Base-by-base conservation (phyloP, 2,888 invertebrate species). In the Digitonthophagus gazella region DNA sequence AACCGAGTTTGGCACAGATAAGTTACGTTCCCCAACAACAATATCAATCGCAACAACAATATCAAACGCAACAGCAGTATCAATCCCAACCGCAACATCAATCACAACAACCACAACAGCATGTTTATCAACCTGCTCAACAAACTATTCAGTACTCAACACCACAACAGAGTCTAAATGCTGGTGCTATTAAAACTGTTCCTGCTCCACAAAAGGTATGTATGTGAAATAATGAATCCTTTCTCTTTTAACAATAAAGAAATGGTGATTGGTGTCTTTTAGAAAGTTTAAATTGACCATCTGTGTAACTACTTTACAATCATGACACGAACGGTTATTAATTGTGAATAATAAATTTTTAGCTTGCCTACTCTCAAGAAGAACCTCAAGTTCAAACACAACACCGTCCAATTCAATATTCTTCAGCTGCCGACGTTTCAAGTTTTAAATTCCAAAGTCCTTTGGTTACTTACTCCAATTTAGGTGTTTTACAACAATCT, bases 401-500 rank as follows among this genome's bases (percentile, higher is more conserved):
- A 67, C 69, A 68, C 20, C 74, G 73, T 54, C 71, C 76, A 22
- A 44, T 71, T 19, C 78, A 75, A 15, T 82, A 79, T 63, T 82
- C 82, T 0, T 76, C 80, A 68, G 83, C 83, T n/a, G 78, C 78
- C 22, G 81, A 81, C 63, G 83, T 83, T 2, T 82, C 82, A 1
- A 77, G 79, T 66, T 82, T 83, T 76, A 78, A 79, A 71, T 83
- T 81, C 72, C 78, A 78, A 56, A 82, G 81, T 68, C 83, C 83
- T 5, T 72, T 81, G 18, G 83, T 82, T 2, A 74, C 77, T 4
- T 83, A 83, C 75, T 80, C 78, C 67, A 82, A 79, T 72, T 72
- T 78, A 14, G 83, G 83, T 14, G 75, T 81, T 6, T 72, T 81
- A 3, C 74, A 76, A 15, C 80, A 81, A 74, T 22, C 78, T 2